Conservation (phyloP, 2,888 invertebrate genomes). For the Thera britannica region DNA sequence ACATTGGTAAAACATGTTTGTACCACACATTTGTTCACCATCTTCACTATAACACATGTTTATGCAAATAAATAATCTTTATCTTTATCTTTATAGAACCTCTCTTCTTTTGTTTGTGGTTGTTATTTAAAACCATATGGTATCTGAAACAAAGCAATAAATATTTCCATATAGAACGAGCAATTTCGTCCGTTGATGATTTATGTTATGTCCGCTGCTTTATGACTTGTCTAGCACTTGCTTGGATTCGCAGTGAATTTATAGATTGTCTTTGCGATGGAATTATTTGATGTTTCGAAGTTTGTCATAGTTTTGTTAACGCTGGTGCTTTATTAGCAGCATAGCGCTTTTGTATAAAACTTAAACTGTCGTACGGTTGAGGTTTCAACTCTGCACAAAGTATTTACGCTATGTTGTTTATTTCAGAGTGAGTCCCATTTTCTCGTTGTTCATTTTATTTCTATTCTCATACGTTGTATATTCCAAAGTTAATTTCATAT, state of each 20-base stretch:
- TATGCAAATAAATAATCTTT: no score
- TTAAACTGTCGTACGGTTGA: background rate
- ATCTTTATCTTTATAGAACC: background rate
- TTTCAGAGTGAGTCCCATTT: no score
- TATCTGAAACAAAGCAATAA: slow-evolving; percentile 10
- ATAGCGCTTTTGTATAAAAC: background rate
- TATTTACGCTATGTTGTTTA: background rate
- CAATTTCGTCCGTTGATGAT: slow-evolving; percentile 12
- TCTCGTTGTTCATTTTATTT: no score
- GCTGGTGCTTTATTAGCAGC: background rate
- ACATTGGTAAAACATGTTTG: no score
- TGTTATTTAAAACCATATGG: slow-evolving; percentile 1
- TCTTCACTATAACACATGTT: no score
- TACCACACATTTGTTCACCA: no score
- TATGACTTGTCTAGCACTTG: slow-evolving; percentile 26
- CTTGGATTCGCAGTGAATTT: slow-evolving; percentile 18
- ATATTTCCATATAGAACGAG: slow-evolving; percentile 16
- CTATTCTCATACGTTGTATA: background rate
- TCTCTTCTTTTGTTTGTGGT: background rate
- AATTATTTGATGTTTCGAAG: slow-evolving; percentile 13
- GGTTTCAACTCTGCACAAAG: background rate
- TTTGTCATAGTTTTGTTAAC: slow-evolving; percentile 2
- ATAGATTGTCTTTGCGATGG: slow-evolving; percentile 7
- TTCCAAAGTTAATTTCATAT: slow-evolving; percentile 14
- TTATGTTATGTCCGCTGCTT: slow-evolving; percentile 18